phyloP scores from a whole-genome alignment of 2,888 invertebrate species.

The Tipula lateralis region DNA sequence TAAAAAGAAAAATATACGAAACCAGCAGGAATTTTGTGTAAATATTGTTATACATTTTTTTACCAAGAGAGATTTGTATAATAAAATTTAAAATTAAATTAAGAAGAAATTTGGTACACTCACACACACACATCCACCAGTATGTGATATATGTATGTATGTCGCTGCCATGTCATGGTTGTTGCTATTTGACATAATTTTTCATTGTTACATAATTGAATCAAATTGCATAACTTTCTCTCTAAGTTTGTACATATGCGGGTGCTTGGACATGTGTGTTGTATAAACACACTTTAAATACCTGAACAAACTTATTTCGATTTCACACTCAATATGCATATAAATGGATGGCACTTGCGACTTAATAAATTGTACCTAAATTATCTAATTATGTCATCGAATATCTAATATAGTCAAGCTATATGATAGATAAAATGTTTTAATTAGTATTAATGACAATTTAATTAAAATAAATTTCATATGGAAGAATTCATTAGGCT shows the following conservation, averaged over 20 bases:
- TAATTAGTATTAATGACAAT: neutral
- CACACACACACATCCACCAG: neutral
- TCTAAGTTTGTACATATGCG: neutral
- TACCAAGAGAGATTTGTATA: conserved; percentile 11
- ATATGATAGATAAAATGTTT: neutral
- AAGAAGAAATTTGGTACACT: neutral
- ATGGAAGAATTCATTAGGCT: neutral
- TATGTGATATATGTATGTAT: neutral
- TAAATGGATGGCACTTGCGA: neutral
- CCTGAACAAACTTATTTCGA: neutral
- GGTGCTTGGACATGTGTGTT: neutral
- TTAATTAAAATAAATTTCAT: neutral
- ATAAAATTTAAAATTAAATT: conserved; percentile 19
- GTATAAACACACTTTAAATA: too few relatives aligned
- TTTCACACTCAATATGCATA: neutral
- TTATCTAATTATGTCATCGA: neutral
- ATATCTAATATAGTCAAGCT: neutral
- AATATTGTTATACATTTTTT: neutral
- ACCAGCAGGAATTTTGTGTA: conserved; percentile 19
- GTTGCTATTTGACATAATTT: neutral
- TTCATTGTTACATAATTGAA: neutral
- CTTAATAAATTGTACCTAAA: neutral
- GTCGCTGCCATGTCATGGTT: neutral
- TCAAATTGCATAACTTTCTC: neutral
- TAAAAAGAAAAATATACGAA: neutral